Conservation (phyloP, 2,888 invertebrate genomes). For the Cephus sareptanus region DNA sequence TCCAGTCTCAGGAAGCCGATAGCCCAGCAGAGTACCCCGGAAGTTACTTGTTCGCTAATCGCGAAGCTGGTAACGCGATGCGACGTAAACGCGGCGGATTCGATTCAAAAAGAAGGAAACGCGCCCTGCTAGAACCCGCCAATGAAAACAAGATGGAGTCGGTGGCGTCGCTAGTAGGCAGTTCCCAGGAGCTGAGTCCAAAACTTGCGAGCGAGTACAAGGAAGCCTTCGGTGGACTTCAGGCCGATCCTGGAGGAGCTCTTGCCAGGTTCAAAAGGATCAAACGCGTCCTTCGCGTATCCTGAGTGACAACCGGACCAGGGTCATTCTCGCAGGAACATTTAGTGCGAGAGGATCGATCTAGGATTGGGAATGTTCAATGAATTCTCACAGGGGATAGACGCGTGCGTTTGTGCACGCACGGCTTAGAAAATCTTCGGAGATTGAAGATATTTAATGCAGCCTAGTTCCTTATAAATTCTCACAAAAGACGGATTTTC, state of each 20-base stretch:
- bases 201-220: slow-evolving; percentile 43
- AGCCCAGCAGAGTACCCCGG: slow-evolving; percentile 1
- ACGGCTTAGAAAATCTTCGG: slow-evolving; percentile 5
- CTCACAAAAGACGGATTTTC: slow-evolving; percentile 25
- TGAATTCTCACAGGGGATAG: no score
- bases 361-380: no score
- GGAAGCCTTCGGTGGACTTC: slow-evolving; percentile 51
- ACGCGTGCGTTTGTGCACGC: no score
- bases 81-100: slow-evolving; percentile 10
- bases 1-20: neutral
- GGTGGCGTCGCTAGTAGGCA: slow-evolving; percentile 22
- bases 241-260: slow-evolving; percentile 35
- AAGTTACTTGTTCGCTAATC: slow-evolving; percentile 5
- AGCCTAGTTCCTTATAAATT: slow-evolving; percentile 30
- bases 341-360: no score
- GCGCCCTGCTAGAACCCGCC: neutral
- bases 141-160: slow-evolving; percentile 9
- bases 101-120: slow-evolving; percentile 8
- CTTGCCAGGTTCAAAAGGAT: slow-evolving; percentile 50
- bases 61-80: neutral
- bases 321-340: no score
- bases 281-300: slow-evolving; percentile 32
- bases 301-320: neutral
- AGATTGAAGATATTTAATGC: slow-evolving; percentile 32
- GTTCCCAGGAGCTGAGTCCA: slow-evolving; percentile 32